Evolutionary conservation across 2,113 vertebrate genomes (phyloP).

Genomic region (Opisthocomus hoazin): DNA sequence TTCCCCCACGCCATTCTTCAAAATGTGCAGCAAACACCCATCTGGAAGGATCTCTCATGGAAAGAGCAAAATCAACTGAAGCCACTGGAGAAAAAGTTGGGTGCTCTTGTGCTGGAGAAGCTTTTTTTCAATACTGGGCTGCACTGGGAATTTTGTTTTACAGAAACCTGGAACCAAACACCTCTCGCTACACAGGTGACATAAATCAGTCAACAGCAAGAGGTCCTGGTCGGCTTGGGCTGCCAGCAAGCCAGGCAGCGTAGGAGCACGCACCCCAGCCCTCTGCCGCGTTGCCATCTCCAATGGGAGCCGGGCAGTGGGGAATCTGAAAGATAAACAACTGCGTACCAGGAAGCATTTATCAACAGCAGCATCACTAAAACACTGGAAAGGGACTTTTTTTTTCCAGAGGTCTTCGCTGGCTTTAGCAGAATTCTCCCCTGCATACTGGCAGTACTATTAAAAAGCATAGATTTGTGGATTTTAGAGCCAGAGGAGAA

Average conservation of each 20-base stretch:
- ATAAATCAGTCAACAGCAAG: not conserved
- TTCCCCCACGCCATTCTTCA: not conserved
- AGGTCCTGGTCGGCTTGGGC: not conserved
- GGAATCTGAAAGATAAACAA: not conserved
- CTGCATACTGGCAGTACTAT: not conserved
- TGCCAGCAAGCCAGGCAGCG: not conserved
- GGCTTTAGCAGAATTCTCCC: not conserved
- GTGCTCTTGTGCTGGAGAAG: not conserved
- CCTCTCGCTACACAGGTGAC: not conserved
- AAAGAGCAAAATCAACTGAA: not conserved
- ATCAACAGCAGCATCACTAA: not conserved
- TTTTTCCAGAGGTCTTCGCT: not conserved
- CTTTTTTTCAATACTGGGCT: not conserved
- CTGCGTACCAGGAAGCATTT: not conserved
- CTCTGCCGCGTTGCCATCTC: not conserved
- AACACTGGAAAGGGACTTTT: not conserved
- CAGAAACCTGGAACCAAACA: not conserved
- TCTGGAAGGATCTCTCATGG: not conserved
- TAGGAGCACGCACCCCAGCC: not conserved
- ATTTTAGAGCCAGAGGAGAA: constrained; percentile 2
- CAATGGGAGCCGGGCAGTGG: not conserved
- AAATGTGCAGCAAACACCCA: not conserved
- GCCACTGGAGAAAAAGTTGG: not conserved
- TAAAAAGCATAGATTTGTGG: not conserved
- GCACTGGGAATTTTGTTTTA: not conserved